These are phyloP conservation scores for Cheilosia soror DNA, from an alignment of 2,888 invertebrate species.

Conservation along the genomic window DNA sequence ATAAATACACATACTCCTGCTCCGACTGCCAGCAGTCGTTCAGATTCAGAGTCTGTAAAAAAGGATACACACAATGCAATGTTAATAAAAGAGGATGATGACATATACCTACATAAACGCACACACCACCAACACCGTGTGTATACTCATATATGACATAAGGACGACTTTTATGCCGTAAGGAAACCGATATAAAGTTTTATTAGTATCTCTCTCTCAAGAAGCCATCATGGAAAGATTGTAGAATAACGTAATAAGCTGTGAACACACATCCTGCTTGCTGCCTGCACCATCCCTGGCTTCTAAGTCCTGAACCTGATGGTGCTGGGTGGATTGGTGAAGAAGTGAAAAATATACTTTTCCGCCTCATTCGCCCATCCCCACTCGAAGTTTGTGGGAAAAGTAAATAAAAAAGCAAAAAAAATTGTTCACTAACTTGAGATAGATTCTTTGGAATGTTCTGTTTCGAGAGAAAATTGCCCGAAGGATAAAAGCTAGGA, in stretches of 20 bases:
- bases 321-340: background rate
- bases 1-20: constrained; percentile 45
- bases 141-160: constrained; percentile 43
- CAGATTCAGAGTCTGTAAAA: constrained; percentile 60
- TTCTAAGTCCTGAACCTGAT: background rate
- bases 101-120: constrained; percentile 35
- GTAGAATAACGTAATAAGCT: constrained; percentile 75
- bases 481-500: constrained; percentile 38
- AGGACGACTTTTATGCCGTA: constrained; percentile 74
- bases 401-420: constrained; percentile 32
- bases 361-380: background rate
- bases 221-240: constrained; percentile 75
- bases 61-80: constrained; percentile 74
- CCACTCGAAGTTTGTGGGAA: constrained; percentile 23
- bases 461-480: constrained; percentile 44
- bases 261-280: constrained; percentile 70
- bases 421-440: constrained; percentile 55
- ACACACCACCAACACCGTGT: constrained; percentile 21
- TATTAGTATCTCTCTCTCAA: constrained; percentile 76
- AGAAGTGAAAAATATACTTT: constrained; percentile 7
- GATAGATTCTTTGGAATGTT: constrained; percentile 62
- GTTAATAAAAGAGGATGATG: constrained; percentile 73
- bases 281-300: constrained; percentile 14
- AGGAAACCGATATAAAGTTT: constrained; percentile 76
- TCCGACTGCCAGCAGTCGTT: constrained; percentile 34